A percentile compares a stretch with the other conserved stretches of the same genome.
Evolutionary conservation across 2,113 vertebrate genomes (phyloP).

Genomic region (Bujurquina vittata): DNA sequence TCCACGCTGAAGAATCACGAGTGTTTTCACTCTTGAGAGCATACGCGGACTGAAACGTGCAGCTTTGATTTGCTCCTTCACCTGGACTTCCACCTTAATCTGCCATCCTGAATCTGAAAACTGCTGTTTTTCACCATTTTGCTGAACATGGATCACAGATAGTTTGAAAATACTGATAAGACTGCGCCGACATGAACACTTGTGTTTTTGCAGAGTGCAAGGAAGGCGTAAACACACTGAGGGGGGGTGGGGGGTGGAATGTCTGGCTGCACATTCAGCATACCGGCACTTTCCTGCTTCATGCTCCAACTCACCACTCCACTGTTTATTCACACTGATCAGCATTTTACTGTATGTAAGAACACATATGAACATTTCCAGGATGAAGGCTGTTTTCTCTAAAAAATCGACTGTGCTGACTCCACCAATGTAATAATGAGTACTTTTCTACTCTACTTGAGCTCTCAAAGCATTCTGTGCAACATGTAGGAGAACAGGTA

Average conservation of each 20-base stretch:
- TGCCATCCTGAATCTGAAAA: not conserved
- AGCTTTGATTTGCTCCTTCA: not conserved
- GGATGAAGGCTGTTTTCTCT: not conserved
- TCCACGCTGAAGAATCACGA: not conserved
- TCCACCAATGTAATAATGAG: no score
- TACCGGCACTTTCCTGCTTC: not conserved
- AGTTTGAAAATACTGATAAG: not conserved
- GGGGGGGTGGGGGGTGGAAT: not conserved
- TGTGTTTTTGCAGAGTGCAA: not conserved
- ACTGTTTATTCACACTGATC: not conserved
- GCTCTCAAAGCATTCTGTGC: no score
- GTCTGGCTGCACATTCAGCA: not conserved
- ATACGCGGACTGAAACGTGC: not conserved
- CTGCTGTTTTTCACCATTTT: no score
- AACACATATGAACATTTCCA: not conserved
- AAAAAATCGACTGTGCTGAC: not conserved
- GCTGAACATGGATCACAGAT: not conserved
- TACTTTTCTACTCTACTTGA: no score
- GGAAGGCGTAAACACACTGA: not conserved
- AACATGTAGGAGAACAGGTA: not conserved
- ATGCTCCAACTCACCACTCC: not conserved
- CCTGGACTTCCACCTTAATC: not conserved
- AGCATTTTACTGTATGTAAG: not conserved
- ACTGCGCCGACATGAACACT: not conserved
- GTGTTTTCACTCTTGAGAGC: not conserved